Evolutionary conservation across 2,113 vertebrate genomes (phyloP), one percentile per base, ranked within the genome.

Genomic region (Microcebus jonahi): DNA sequence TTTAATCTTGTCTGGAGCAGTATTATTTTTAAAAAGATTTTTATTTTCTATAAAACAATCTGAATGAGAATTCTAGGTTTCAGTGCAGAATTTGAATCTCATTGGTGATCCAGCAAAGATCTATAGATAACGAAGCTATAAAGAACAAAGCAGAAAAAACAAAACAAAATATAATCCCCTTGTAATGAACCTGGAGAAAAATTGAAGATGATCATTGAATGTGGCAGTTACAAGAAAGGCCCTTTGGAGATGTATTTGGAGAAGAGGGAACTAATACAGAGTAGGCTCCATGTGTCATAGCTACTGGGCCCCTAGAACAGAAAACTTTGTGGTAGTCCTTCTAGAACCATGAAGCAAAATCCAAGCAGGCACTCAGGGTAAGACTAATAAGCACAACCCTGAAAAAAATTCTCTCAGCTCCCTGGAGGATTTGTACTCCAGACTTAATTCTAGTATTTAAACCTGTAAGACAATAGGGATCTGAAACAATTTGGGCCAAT

Each of bases 41-140:
- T 10, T 87, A 79, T 94, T 53, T 95, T 53, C 14, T 45, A 59
- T 63, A 13, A 53, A 61, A 18, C 6, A 96, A 90, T 1, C 10
- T 94, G 71, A 94, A 95, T 93, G 42, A 90, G 82, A 90, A 94
- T 48, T 94, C 29, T n/a, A 48, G 7, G 61, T 73, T 81, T 81
- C 57, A 88, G 31, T 20, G 18, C 9, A 84, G 20, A 93, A 31
- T 76, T 71, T 71, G 67, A 91, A 68, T 86, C 42, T 77, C 27
- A 31, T 29, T 85, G 53, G 25, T 92, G 25, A 13, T 88, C 34
- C 67, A 89, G 45, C 27, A 70, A 92, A 80, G 5, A 95, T 14
- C 21, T 91, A 68, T 59, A 57, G 34, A 90, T 8, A 57, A 73
- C 55, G 96, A 88, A 91, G 17, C 13, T 92, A 73, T 39, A 61